A percentile compares a stretch with the other conserved stretches of the same genome.
Conservation (phyloP, 1,140 invertebrate species). For the Conus betulinus region DNA sequence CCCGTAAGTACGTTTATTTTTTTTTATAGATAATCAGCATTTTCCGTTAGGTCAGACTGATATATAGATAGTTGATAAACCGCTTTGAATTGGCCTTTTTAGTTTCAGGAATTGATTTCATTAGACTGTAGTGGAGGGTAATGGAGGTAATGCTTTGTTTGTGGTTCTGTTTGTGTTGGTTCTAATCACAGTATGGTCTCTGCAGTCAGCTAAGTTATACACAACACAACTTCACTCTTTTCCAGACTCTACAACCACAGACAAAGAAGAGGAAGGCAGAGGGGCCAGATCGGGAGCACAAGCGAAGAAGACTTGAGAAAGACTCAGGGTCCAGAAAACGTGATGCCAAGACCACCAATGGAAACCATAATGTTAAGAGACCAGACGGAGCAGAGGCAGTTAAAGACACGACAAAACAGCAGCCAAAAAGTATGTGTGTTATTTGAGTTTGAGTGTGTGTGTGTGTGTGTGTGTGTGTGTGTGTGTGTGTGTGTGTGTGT, state of each 20-base stretch:
- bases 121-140: no score
- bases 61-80: no score
- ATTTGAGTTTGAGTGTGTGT: not conserved
- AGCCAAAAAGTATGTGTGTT: not conserved
- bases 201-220: not conserved
- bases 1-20: no score
- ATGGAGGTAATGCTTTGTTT: no score
- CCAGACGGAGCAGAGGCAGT: not conserved
- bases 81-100: no score
- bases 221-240: not conserved
- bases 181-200: no score
- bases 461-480: no score
- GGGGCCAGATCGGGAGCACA: not conserved
- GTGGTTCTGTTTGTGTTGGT: no score
- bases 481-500: no score
- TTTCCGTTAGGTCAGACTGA: no score
- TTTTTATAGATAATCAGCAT: no score
- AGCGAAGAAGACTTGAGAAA: not conserved
- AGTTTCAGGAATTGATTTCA: no score
- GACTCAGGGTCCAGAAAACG: not conserved
- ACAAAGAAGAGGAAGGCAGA: conserved; percentile 1
- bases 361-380: not conserved
- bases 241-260: not conserved
- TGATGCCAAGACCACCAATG: not conserved
- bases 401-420: not conserved